phyloP scores from a whole-genome alignment of 2,888 invertebrate species.

The Drosophila falleni region DNA sequence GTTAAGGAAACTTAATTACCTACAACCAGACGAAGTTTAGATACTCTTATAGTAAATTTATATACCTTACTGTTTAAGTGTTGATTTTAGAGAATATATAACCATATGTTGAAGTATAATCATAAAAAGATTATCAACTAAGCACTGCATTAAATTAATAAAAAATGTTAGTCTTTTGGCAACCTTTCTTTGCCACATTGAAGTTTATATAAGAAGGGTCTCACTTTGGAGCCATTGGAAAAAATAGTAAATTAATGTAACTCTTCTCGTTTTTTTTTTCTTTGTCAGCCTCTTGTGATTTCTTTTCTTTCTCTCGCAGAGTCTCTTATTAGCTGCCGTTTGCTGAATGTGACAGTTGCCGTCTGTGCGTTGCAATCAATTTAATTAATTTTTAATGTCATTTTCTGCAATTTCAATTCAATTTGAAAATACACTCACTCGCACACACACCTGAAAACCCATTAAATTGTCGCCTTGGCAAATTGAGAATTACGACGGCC shows the following conservation, averaged over 20 bases:
- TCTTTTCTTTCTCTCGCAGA: constrained; percentile 15
- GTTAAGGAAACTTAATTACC: neutral
- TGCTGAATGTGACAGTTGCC: constrained; percentile 60
- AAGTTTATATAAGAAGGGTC: neutral
- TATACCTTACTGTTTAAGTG: neutral
- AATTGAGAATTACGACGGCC: constrained; percentile 82
- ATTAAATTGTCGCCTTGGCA: constrained; percentile 83
- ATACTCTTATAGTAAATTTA: constrained; percentile 36
- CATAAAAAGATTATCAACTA: neutral
- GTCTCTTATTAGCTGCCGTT: constrained; percentile 44
- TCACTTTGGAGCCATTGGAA: neutral
- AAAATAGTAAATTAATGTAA: constrained; percentile 46
- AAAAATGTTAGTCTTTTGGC: neutral
- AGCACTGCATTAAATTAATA: neutral
- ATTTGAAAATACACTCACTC: constrained; percentile 70
- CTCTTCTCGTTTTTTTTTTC: neutral
- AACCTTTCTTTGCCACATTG: too few species aligned
- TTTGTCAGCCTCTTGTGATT: constrained; percentile 4
- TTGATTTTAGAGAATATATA: too few species aligned
- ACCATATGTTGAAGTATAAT: neutral
- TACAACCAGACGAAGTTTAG: constrained; percentile 5
- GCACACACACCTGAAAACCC: constrained; percentile 69
- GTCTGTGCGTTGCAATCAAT: constrained; percentile 79
- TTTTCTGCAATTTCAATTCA: constrained; percentile 83
- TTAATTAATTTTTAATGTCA: constrained; percentile 84